phyloP scores from a whole-genome alignment of 2,113 vertebrate genomes.

The Lontra canadensis region DNA sequence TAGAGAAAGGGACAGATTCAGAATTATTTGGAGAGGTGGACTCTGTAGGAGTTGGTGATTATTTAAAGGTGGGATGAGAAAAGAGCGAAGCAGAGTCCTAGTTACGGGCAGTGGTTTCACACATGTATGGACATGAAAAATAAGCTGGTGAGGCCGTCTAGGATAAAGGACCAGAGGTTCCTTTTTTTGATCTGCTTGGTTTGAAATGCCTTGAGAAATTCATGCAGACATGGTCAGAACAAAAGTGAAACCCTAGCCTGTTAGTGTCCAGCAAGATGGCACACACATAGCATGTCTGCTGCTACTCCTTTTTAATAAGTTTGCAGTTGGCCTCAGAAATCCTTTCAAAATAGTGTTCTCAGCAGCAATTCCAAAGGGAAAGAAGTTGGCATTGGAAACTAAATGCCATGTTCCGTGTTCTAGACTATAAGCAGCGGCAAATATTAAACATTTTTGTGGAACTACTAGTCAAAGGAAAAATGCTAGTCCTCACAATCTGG shows the following conservation, averaged over 20 bases:
- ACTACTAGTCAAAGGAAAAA: neutral
- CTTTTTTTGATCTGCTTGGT: neutral
- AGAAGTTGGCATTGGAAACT: neutral
- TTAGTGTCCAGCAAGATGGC: neutral
- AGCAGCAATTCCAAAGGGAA: neutral
- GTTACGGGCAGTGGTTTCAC: neutral
- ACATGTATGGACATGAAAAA: neutral
- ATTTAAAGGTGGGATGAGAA: neutral
- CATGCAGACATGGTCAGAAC: neutral
- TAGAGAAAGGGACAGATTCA: neutral
- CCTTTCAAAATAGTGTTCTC: constrained; percentile 16
- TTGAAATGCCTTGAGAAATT: neutral
- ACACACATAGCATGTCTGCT: neutral
- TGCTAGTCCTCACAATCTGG: neutral
- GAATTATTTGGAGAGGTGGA: neutral
- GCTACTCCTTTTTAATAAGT: neutral
- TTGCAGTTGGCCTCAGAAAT: constrained; percentile 10
- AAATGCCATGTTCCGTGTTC: neutral
- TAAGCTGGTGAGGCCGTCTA: neutral
- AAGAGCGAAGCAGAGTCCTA: neutral
- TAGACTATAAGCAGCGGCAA: neutral
- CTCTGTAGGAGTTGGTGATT: neutral
- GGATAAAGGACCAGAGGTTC: neutral
- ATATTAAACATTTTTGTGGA: neutral
- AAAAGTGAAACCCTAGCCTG: neutral